Evolutionary conservation across 1,140 invertebrate genomes (phyloP), one percentile per base, ranked within the genome.

Genomic region (Microvelia longipes): DNA sequence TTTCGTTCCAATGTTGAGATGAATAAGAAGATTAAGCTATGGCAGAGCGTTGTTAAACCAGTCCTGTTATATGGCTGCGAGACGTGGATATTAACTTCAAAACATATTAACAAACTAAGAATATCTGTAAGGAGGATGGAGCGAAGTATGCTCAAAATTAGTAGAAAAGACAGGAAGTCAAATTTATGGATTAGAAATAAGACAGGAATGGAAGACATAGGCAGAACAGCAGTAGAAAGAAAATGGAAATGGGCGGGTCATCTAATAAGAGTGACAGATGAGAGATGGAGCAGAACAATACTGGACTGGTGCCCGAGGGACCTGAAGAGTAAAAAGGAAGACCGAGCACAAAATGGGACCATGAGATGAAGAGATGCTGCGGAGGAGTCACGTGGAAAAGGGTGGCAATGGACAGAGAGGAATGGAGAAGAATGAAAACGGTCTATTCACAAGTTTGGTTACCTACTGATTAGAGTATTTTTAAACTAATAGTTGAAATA

Each of bases 221-320:
- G 13, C 5, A 50, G 26, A 35, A 28, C 25, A 68, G 35, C 35
- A 25, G 19, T n/a, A 28, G 19, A 29, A 60, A 35, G 29, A 27
- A 68, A 71, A 60, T 69, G 28, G 61, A 70, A 50, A 70, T 72
- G 71, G 71, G 65, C 68, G 13, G 71, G 69, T 28, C 71, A 72
- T 29, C 28, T 72, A 19, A 62, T 62, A 28, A 70, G 69, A 70
- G 29, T 35, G n/a, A 50, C n/a, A 11, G 71, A 72, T 61, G 30
- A 70, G 13, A 69, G 68, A 70, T 72, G 71, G 71, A 66, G 25
- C 24, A 66, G 61, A 28, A 71, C 30, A 61, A 64, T 71, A 28
- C 19, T 70, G 30, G 68, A 69, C 24, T 69, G 71, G 71, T 71
- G 61, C 24, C 68, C 71, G 13, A 69, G 68, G 68, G 30, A 61